A percentile compares a stretch with the other conserved stretches of the same genome.
These are phyloP conservation scores for Otocyon megalotis DNA, from an alignment of 2,113 vertebrate genomes.

Conservation along the genomic window DNA sequence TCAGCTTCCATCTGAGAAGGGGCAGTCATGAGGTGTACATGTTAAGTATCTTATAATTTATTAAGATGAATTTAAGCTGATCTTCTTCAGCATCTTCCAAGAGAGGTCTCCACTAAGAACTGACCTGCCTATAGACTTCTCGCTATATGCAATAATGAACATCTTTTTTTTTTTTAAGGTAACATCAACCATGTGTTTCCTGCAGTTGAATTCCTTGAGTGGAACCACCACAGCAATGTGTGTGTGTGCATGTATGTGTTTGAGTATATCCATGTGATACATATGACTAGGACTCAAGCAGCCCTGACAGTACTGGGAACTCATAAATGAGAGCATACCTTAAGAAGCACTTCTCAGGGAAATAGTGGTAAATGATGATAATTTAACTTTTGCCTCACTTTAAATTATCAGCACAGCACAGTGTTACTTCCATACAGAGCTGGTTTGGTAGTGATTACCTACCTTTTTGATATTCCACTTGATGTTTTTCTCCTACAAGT, in stretches of 20 bases:
- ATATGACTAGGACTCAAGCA: background rate
- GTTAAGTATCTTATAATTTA: background rate
- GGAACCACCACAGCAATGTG: background rate
- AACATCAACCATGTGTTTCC: background rate
- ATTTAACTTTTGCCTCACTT: background rate
- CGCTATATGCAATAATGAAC: background rate
- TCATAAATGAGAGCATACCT: background rate
- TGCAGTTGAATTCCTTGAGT: background rate
- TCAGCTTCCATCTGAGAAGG: background rate
- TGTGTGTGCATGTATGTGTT: background rate
- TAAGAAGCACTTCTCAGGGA: background rate
- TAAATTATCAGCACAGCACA: background rate
- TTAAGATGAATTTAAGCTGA: background rate
- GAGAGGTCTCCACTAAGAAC: background rate
- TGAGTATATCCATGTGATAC: background rate
- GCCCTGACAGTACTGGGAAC: background rate
- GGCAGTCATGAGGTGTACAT: background rate
- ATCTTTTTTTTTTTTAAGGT: background rate
- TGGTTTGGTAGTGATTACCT: background rate
- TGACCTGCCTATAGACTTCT: background rate
- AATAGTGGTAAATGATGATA: background rate
- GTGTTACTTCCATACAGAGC: background rate
- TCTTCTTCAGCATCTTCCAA: background rate
- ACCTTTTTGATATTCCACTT: background rate
- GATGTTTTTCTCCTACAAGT: background rate